Percentiles rank a stretch among this genome's conserved stretches.
phyloP scores from a whole-genome alignment of 2,113 vertebrate genomes.

The Pedetes capensis region DNA sequence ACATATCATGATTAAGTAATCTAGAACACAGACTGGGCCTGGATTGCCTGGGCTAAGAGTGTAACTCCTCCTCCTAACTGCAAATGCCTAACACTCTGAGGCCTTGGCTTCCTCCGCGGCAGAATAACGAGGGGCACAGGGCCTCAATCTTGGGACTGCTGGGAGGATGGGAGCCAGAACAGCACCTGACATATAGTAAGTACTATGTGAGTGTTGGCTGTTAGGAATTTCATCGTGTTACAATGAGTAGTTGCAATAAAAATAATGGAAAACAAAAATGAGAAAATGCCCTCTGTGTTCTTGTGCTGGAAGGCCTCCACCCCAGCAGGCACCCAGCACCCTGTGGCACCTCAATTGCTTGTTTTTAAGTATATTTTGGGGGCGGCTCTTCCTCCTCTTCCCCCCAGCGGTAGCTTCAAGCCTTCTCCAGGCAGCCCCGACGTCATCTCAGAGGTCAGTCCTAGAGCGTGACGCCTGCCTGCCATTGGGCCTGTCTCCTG shows the following conservation, averaged over 20 bases:
- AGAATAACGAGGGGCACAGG: background rate
- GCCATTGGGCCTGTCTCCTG: accelerated
- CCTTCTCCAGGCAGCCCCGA: background rate
- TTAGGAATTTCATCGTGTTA: background rate
- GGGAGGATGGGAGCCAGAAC: background rate
- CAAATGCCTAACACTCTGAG: too few relatives aligned
- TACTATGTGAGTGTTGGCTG: background rate
- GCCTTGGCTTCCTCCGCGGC: background rate
- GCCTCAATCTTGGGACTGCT: accelerated
- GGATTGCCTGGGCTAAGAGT: background rate
- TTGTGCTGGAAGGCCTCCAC: accelerated
- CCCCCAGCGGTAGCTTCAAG: background rate
- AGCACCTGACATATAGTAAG: too few relatives aligned
- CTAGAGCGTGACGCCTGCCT: background rate
- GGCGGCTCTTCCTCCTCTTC: background rate
- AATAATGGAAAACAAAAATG: background rate
- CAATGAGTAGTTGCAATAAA: background rate
- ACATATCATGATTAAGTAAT: background rate
- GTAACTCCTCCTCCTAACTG: background rate
- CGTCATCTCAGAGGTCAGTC: background rate
- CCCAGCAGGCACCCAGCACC: background rate
- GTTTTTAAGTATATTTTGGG: background rate
- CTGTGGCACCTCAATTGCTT: too few relatives aligned
- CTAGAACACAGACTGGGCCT: background rate
- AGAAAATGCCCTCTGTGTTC: background rate